These are phyloP conservation scores for Centropus bengalensis DNA, from an alignment of 2,113 vertebrate genomes.

Conservation along the genomic window DNA sequence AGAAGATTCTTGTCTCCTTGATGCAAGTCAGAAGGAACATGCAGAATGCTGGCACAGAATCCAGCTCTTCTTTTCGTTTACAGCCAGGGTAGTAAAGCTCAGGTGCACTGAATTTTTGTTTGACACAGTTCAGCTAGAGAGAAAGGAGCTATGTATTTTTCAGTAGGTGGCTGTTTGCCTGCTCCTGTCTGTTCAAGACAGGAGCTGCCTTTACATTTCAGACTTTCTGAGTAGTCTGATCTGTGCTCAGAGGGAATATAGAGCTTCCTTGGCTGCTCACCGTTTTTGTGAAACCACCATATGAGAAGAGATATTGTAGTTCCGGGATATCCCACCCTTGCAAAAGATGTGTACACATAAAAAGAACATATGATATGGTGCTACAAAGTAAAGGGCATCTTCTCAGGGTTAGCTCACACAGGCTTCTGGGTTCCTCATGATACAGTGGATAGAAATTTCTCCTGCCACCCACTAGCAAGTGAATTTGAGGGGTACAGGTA, in stretches of 20 bases:
- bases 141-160: not conserved
- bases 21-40: not conserved
- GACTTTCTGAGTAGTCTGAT: not conserved
- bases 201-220: not conserved
- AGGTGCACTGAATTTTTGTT: not conserved
- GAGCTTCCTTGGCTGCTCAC: not conserved
- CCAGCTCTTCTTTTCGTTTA: not conserved
- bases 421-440: not conserved
- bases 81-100: not conserved
- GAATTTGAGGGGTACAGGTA: not conserved
- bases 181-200: not conserved
- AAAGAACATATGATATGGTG: not conserved
- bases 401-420: not conserved
- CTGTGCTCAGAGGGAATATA: not conserved
- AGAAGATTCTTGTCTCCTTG: not conserved
- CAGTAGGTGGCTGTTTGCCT: not conserved
- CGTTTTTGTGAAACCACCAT: not conserved
- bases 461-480: not conserved
- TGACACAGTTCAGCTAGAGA: not conserved
- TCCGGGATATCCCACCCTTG: not conserved
- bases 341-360: not conserved
- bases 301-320: not conserved
- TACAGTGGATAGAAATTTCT: accelerated
- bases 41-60: not conserved
- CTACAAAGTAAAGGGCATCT: not conserved